phyloP scores from a whole-genome alignment of 2,113 vertebrate genomes.

The Muscicapa adusta region DNA sequence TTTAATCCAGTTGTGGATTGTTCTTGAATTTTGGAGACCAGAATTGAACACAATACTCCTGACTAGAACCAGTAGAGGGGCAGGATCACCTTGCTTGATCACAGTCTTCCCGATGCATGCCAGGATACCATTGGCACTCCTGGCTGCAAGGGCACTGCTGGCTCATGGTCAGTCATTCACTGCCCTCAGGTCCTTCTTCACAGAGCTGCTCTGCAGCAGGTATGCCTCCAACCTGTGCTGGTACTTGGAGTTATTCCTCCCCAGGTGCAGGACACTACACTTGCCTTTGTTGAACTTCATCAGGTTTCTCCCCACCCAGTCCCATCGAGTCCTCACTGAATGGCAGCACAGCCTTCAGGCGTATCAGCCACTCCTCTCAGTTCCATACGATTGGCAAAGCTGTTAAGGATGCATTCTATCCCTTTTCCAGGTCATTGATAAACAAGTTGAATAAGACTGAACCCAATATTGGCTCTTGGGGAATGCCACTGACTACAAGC shows the following conservation, averaged over 20 bases:
- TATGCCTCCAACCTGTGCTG: background rate
- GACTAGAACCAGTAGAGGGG: no score
- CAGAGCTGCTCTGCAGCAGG: background rate
- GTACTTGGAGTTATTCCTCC: background rate
- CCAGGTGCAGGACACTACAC: background rate
- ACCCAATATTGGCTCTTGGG: background rate
- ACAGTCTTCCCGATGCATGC: background rate
- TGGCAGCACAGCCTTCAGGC: background rate
- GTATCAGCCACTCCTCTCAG: background rate
- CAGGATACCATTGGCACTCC: background rate
- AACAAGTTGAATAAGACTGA: background rate
- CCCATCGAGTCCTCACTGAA: background rate
- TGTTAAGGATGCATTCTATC: background rate
- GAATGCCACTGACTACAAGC: background rate
- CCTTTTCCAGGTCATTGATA: background rate
- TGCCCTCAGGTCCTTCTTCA: background rate
- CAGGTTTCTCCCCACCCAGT: background rate
- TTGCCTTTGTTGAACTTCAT: background rate
- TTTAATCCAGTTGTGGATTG: no score
- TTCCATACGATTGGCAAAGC: background rate
- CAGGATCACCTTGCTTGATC: background rate
- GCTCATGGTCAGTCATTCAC: background rate
- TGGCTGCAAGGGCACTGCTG: background rate
- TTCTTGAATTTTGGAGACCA: background rate
- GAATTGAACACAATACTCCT: accelerated